Conservation (phyloP, 2,113 vertebrate species). For the Zapus hudsonius region DNA sequence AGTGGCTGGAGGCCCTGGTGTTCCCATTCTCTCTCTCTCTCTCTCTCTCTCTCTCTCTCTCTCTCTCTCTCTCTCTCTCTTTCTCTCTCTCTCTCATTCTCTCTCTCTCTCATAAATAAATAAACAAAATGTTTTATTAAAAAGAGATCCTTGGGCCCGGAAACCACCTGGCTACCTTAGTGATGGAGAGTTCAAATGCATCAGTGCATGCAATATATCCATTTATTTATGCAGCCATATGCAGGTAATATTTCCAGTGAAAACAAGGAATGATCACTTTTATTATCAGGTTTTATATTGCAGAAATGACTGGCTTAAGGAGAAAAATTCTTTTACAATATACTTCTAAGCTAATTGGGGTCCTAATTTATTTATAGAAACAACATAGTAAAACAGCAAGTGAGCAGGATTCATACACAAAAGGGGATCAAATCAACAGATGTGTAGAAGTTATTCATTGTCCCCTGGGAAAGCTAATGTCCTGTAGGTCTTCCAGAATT, state of each 20-base stretch:
- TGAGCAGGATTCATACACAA: not conserved
- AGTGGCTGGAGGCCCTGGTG: too few species aligned
- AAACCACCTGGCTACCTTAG: fast-evolving
- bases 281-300: not conserved
- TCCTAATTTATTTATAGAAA: constrained; percentile 52
- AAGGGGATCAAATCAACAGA: not conserved
- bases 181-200: not conserved
- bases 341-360: constrained; percentile 24
- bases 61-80: too few species aligned
- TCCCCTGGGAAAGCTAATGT: not conserved
- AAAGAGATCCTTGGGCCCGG: not conserved
- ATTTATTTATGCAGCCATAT: not conserved
- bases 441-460: not conserved
- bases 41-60: too few species aligned
- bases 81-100: too few species aligned
- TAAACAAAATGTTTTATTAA: too few species aligned
- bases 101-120: too few species aligned
- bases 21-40: too few species aligned
- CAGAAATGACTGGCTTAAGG: not conserved
- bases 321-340: not conserved
- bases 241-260: not conserved
- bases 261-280: not conserved
- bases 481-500: constrained; percentile 9
- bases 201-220: not conserved
- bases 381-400: not conserved